A percentile compares a stretch with the other conserved stretches of the same genome.
phyloP scores from a whole-genome alignment of 2,888 invertebrate species.

The Amaurobius ferox region DNA sequence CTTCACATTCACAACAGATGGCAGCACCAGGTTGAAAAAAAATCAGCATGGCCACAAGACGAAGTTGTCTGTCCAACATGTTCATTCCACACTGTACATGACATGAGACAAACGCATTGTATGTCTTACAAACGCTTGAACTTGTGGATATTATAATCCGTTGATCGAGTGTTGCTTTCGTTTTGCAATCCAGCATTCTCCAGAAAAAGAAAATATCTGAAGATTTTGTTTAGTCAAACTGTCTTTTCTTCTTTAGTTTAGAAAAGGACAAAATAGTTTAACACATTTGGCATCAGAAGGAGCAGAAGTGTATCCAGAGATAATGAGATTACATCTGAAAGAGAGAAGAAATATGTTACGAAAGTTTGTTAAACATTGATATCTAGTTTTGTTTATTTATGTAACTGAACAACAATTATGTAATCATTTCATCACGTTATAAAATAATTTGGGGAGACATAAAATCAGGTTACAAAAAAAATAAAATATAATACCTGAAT shows the following conservation, averaged over 20 bases:
- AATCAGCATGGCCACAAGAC: neutral
- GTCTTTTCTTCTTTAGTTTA: neutral
- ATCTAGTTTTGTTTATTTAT: too few relatives aligned
- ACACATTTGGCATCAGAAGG: neutral
- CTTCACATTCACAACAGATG: neutral
- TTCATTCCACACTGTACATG: neutral
- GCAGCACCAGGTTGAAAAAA: slow-evolving; percentile 4
- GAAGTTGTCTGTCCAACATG: neutral
- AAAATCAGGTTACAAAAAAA: too few relatives aligned
- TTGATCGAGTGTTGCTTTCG: neutral
- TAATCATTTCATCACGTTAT: too few relatives aligned
- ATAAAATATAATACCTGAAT: too few relatives aligned
- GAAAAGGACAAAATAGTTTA: neutral
- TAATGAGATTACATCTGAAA: neutral
- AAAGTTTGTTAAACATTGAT: too few relatives aligned
- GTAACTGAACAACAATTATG: too few relatives aligned
- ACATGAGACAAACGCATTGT: neutral
- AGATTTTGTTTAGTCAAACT: neutral
- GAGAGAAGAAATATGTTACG: neutral
- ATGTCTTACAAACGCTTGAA: neutral
- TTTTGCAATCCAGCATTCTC: neutral
- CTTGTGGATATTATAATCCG: neutral
- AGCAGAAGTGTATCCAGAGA: neutral
- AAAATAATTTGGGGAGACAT: too few relatives aligned
- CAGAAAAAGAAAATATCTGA: neutral